A percentile compares a stretch with the other conserved stretches of the same genome.
These are phyloP conservation scores for Drosophila algonquin DNA, from an alignment of 2,888 invertebrate species.

Conservation along the genomic window DNA sequence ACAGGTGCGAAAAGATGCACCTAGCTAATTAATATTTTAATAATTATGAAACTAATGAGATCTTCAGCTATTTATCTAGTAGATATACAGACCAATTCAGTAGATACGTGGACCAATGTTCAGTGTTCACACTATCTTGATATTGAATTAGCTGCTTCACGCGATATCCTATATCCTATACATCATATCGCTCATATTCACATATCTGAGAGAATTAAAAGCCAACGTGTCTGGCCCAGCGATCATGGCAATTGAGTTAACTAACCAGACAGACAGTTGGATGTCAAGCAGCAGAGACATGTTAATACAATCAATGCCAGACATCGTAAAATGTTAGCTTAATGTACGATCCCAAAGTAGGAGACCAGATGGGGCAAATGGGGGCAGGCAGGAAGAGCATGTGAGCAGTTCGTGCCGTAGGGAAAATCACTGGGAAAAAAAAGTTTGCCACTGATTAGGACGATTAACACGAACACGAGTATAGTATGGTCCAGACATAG, in stretches of 20 bases:
- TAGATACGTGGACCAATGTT: too few species aligned
- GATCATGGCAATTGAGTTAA: constrained; percentile 40
- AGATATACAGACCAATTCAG: too few species aligned
- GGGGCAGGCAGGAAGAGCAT: constrained; percentile 24
- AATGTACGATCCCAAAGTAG: constrained; percentile 21
- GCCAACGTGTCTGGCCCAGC: neutral
- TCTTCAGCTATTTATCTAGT: neutral
- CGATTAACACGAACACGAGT: constrained; percentile 25
- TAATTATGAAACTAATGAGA: neutral
- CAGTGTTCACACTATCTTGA: neutral
- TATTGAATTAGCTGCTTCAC: neutral
- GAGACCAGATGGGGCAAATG: constrained; percentile 2
- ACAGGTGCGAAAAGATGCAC: neutral
- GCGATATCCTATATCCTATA: neutral
- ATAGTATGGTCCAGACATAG: constrained; percentile 24
- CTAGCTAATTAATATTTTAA: neutral
- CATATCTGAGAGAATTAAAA: neutral
- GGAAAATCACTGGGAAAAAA: constrained; percentile 41
- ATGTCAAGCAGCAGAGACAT: constrained; percentile 33
- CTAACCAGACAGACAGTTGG: constrained; percentile 16
- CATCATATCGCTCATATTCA: neutral
- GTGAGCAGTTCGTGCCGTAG: constrained; percentile 24
- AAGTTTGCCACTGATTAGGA: constrained; percentile 39
- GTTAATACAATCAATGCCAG: constrained; percentile 63
- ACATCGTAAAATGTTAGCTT: constrained; percentile 33